Percentiles rank a stretch among this genome's conserved stretches.
Evolutionary conservation across 2,113 vertebrate species (phyloP).

Genomic region (Aptenodytes patagonicus): DNA sequence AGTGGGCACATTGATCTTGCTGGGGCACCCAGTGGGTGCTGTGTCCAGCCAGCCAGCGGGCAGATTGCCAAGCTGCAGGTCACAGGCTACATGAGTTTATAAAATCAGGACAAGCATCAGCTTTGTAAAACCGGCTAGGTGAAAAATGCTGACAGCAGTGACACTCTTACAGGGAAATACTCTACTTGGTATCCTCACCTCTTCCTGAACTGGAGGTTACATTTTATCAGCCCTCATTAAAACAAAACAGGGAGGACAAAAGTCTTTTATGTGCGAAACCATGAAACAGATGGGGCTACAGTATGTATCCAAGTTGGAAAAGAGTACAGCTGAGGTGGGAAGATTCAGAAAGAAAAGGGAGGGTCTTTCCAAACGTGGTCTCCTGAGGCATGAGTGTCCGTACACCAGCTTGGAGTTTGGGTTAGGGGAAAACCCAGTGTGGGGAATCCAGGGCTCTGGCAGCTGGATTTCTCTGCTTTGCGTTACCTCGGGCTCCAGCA

Average conservation of each 20-base stretch:
- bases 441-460: neutral
- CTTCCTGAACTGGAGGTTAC: neutral
- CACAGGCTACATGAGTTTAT: neutral
- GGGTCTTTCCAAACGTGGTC: neutral
- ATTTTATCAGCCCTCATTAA: neutral
- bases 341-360: neutral
- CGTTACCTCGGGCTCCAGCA: neutral
- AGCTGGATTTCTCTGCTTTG: neutral
- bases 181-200: neutral
- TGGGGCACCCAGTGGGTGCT: neutral
- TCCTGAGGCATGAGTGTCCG: neutral
- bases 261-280: neutral
- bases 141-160: neutral
- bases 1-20: neutral
- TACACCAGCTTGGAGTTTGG: too few relatives aligned
- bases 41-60: neutral
- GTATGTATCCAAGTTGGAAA: neutral
- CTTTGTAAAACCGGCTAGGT: neutral
- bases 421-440: accelerated
- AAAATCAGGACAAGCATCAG: neutral
- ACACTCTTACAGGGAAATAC: neutral
- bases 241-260: neutral
- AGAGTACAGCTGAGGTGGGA: neutral
- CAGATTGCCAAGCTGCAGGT: neutral
- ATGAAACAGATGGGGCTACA: neutral